phyloP scores from a whole-genome alignment of 2,797 vertebrate genomes.

The Lacerta bilineata region DNA sequence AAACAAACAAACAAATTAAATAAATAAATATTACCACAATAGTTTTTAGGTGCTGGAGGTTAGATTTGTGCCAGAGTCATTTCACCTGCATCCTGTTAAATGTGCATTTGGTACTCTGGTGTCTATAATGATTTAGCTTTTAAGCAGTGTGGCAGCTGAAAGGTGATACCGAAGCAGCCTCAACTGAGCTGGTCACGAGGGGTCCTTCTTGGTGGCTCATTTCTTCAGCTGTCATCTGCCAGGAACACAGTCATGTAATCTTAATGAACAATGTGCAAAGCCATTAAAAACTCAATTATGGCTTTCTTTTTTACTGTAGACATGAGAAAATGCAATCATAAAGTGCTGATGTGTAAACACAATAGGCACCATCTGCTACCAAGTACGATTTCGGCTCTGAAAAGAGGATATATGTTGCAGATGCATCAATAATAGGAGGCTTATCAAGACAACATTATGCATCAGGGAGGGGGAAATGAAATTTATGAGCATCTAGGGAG shows the following conservation, averaged over 20 bases:
- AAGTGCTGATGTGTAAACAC: slow-evolving; percentile 89
- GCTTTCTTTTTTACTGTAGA: slow-evolving; percentile 79
- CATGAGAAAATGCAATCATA: slow-evolving; percentile 83
- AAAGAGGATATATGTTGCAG: slow-evolving; percentile 75
- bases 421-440: slow-evolving; percentile 79
- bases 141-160: slow-evolving; percentile 37
- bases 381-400: slow-evolving; percentile 76
- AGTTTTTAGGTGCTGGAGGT: neutral
- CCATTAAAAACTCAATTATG: slow-evolving; percentile 92
- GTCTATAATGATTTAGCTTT: slow-evolving; percentile 54
- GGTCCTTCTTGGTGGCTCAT: slow-evolving; percentile 53
- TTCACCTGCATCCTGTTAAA: slow-evolving; percentile 40
- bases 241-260: slow-evolving; percentile 77
- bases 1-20: no score
- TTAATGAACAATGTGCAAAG: slow-evolving; percentile 87
- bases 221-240: slow-evolving; percentile 76
- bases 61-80: slow-evolving; percentile 17
- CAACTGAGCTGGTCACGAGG: slow-evolving; percentile 45
- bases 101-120: slow-evolving; percentile 36
- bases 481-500: slow-evolving; percentile 81
- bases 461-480: slow-evolving; percentile 75
- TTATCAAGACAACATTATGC: slow-evolving; percentile 81
- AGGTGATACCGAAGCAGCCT: slow-evolving; percentile 47
- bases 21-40: no score
- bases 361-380: slow-evolving; percentile 80